A percentile compares a stretch with the other conserved stretches of the same genome.
Conservation (phyloP, 2,797 vertebrate genomes). For the Gadopsis marmoratus region DNA sequence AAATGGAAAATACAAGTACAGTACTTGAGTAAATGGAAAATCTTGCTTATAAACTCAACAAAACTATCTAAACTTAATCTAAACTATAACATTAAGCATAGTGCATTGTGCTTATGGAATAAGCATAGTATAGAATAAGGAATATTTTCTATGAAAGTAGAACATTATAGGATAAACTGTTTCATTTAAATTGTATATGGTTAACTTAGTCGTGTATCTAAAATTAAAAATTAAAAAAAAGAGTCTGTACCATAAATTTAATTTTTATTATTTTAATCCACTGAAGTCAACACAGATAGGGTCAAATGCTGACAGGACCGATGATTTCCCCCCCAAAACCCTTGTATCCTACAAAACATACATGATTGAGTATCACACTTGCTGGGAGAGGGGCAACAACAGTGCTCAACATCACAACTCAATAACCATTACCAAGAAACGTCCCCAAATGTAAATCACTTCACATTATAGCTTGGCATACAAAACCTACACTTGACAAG, state of each 20-base stretch:
- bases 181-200: background rate
- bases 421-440: slow-evolving; percentile 69
- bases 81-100: too few species aligned
- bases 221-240: background rate
- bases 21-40: background rate
- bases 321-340: slow-evolving; percentile 62
- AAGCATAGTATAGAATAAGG: too few species aligned
- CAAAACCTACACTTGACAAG: slow-evolving; percentile 75
- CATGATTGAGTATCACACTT: slow-evolving; percentile 75
- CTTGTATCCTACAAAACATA: slow-evolving; percentile 80
- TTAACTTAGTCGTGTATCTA: background rate
- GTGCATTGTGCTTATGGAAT: too few species aligned
- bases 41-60: too few species aligned
- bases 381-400: slow-evolving; percentile 72
- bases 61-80: background rate
- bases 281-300: slow-evolving; percentile 82
- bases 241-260: slow-evolving; percentile 10
- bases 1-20: background rate
- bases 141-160: background rate
- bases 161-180: background rate
- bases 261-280: slow-evolving; percentile 82
- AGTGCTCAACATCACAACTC: slow-evolving; percentile 75
- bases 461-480: slow-evolving; percentile 77
- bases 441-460: slow-evolving; percentile 71
- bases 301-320: slow-evolving; percentile 75